Base-by-base conservation (phyloP, 2,888 invertebrate genomes). In the Scaptomyza tumidula region DNA sequence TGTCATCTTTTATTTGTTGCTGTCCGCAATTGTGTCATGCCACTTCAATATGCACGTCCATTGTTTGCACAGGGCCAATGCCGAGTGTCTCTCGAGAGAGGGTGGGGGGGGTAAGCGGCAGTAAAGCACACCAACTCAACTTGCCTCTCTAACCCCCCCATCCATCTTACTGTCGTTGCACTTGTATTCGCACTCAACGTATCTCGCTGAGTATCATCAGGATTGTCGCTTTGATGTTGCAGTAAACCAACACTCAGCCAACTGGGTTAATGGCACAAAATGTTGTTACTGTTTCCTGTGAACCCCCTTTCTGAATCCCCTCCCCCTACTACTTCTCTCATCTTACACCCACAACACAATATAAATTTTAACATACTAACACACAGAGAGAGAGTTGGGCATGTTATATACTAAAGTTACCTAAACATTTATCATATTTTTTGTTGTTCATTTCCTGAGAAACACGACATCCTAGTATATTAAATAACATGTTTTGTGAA, bases 251-350 rank as follows among this genome's bases (percentile, higher is more conserved):
- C 69, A 65, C 63, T 66, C 65, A 63, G 48, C 71, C 78, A 79
- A 78, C 82, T 82, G 82, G 83, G 83, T 83, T 83, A 83, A 83
- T 83, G 69, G 83, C 78, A 76, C 83, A 80, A 71, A 73, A 73
- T 71, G 72, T 71, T 71, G 70, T 58, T 14, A 41, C 61, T 65
- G 44, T 52, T 10, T 24, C 39, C 53, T 45, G 5, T 45, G 24
- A 29, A 29, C 39, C 37, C 0, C 16, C n/a, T n/a, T n/a, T n/a
- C n/a, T n/a, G n/a, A n/a, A 37, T 0, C 13, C n/a, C 6, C 4
- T 1, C 0, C 6, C 31, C 10, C 33, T 33, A 10, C 33, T 10
- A 9, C 9, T 29, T 1, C 29, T 33, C 1, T 9, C 9, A 5
- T 29, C n/a, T 14, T 27, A 10, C 37, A 35, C 10, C 41, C 45